These are phyloP conservation scores for Drosophila nr. perissopoda DNA, from an alignment of 2,888 invertebrate species.

Conservation along the genomic window DNA sequence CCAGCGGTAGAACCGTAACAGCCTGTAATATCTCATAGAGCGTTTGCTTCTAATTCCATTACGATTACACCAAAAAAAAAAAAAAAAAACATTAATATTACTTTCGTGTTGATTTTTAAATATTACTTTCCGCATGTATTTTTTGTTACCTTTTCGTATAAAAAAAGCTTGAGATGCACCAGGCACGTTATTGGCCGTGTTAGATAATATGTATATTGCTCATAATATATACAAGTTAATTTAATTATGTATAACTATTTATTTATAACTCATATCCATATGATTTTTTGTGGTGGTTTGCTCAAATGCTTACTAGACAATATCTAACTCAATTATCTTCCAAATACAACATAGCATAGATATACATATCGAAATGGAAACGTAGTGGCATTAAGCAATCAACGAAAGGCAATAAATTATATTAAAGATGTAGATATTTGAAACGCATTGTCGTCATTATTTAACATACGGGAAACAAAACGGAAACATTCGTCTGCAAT, in stretches of 20 bases:
- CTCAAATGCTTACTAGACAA: constrained; percentile 61
- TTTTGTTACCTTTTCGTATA: constrained; percentile 58
- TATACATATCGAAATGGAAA: constrained; percentile 68
- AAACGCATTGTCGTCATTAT: constrained; percentile 11
- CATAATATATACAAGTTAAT: constrained; percentile 48
- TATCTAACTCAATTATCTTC: constrained; percentile 71
- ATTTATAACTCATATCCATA: constrained; percentile 33
- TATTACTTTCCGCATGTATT: constrained; percentile 79
- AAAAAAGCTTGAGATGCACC: constrained; percentile 8
- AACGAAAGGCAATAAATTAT: constrained; percentile 69
- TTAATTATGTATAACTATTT: constrained; percentile 36
- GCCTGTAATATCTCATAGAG: constrained; percentile 34
- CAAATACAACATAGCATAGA: constrained; percentile 67
- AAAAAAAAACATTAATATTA: constrained; percentile 52
- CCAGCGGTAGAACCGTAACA: constrained; percentile 46
- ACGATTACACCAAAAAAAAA: constrained; percentile 43
- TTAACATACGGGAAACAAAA: constrained; percentile 8
- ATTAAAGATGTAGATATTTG: constrained; percentile 52
- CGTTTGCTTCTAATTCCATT: constrained; percentile 74
- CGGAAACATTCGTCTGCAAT: constrained; percentile 58
- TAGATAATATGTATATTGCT: constrained; percentile 31
- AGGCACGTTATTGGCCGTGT: constrained; percentile 13
- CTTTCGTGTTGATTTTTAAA: constrained; percentile 78
- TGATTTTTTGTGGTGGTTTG: constrained; percentile 63
- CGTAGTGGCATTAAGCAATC: constrained; percentile 67